phyloP scores from a whole-genome alignment of 2,797 vertebrate genomes.

The Scyliorhinus canicula region DNA sequence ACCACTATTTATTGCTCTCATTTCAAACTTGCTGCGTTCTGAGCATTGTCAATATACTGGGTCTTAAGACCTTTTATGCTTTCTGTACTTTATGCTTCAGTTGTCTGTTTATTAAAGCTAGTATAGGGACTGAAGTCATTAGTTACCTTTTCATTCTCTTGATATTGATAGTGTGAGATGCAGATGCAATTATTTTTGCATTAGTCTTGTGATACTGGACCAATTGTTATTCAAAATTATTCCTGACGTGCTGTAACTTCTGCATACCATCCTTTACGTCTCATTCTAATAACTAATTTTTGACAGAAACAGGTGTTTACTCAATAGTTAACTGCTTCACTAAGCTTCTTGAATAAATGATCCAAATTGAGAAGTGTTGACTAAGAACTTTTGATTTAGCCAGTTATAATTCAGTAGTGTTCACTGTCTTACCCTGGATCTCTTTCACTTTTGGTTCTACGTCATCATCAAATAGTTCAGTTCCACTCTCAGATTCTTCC shows the following conservation, averaged over 20 bases:
- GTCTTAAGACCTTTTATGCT: background rate
- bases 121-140: background rate
- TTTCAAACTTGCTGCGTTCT: background rate
- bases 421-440: background rate
- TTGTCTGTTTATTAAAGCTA: background rate
- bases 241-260: background rate
- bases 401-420: background rate
- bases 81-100: background rate
- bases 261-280: background rate
- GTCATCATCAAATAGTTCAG: background rate
- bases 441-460: background rate
- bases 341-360: background rate
- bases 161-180: background rate
- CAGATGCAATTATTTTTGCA: background rate
- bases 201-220: background rate
- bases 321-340: background rate
- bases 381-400: background rate
- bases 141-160: background rate
- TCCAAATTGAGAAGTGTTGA: background rate
- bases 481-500: background rate
- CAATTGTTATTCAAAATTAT: background rate
- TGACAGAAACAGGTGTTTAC: background rate
- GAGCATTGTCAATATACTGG: background rate
- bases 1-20: background rate
- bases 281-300: background rate